A percentile compares a stretch with the other conserved stretches of the same genome.
Conservation (phyloP, 1,140 invertebrate species). For the Sitodiplosis mosellana region DNA sequence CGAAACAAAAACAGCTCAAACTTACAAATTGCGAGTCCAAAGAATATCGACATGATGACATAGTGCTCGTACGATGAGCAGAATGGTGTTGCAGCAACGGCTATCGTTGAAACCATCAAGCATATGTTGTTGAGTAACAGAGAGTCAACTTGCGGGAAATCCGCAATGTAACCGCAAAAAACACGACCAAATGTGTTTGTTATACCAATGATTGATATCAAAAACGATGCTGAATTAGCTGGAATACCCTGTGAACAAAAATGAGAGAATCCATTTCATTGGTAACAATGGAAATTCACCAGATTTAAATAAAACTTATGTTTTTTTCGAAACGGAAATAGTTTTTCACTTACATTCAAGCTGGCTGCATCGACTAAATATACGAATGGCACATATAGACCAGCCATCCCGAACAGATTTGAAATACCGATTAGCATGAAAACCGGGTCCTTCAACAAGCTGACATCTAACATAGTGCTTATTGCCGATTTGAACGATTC, state of each 20-base stretch:
- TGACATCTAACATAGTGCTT: constrained; percentile 85
- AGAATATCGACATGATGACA: constrained; percentile 70
- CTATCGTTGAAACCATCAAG: constrained; percentile 71
- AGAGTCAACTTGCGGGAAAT: constrained; percentile 75
- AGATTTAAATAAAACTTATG: too few relatives aligned
- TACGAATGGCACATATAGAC: constrained; percentile 88
- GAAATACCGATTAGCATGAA: constrained; percentile 87
- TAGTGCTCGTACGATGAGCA: constrained; percentile 59
- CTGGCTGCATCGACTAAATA: constrained; percentile 74
- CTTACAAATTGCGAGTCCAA: constrained; percentile 92
- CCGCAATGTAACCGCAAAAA: constrained; percentile 66
- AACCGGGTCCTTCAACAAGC: constrained; percentile 72
- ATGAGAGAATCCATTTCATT: neutral
- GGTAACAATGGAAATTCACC: neutral
- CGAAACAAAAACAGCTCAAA: constrained; percentile 16
- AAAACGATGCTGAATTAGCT: constrained; percentile 54
- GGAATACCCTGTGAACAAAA: constrained; percentile 47
- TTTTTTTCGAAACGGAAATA: constrained; percentile 1
- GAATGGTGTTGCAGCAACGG: constrained; percentile 69
- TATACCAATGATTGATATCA: constrained; percentile 89
- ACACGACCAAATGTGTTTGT: constrained; percentile 85
- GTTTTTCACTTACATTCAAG: constrained; percentile 35
- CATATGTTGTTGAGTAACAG: constrained; percentile 88
- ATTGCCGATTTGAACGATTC: constrained; percentile 65
- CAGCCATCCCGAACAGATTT: constrained; percentile 81